Conservation (phyloP, 2,888 invertebrate genomes). For the Erebia epiphron region DNA sequence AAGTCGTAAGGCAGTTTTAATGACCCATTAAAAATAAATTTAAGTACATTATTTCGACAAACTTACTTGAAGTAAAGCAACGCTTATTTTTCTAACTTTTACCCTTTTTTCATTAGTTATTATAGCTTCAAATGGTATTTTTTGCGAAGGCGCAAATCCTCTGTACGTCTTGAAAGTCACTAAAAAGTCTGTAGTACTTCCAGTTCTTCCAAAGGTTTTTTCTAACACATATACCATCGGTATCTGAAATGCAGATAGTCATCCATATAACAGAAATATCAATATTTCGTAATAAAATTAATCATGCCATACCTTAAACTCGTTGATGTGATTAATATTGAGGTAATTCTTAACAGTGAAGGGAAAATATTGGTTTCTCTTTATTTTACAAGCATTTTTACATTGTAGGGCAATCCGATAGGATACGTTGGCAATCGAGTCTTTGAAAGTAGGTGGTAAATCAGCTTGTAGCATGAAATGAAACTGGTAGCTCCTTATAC, state of each 20-base stretch:
- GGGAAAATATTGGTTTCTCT: conserved; percentile 49
- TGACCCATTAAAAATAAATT: no score
- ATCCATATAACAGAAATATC: conserved; percentile 20
- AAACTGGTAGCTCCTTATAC: conserved; percentile 62
- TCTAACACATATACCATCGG: conserved; percentile 55
- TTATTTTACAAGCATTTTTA: conserved; percentile 54
- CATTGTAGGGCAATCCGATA: conserved; percentile 64
- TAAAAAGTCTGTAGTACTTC: conserved; percentile 52
- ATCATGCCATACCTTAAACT: conserved; percentile 53
- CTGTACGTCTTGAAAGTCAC: conserved; percentile 61
- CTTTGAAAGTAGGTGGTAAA: conserved; percentile 66
- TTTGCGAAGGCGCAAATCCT: conserved; percentile 63
- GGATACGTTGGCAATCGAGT: conserved; percentile 61
- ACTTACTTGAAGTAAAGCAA: conserved; percentile 62
- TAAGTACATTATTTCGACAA: not conserved
- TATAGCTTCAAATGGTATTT: conserved; percentile 59
- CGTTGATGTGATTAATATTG: conserved; percentile 59
- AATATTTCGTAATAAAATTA: not conserved
- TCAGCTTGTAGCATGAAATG: conserved; percentile 65
- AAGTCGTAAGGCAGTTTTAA: not conserved
- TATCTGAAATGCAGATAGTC: conserved; percentile 49
- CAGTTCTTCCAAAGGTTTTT: conserved; percentile 56
- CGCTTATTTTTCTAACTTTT: conserved; percentile 57
- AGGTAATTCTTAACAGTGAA: conserved; percentile 60
- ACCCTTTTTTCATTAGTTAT: conserved; percentile 61